phyloP scores from a whole-genome alignment of 2,113 vertebrate species.

The Xiphophorus maculatus region DNA sequence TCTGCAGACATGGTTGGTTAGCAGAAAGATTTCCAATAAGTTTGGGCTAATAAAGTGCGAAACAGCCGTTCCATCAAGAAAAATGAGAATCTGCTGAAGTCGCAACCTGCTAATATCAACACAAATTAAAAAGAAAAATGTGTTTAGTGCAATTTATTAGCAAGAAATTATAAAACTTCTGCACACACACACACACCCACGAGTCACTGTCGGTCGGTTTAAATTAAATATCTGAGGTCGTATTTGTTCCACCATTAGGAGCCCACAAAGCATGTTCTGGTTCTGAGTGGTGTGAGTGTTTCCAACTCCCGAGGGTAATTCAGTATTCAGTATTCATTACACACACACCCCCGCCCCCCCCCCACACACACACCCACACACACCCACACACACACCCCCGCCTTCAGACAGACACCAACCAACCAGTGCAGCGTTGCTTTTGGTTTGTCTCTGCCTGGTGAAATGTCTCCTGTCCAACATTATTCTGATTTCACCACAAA shows the following conservation, averaged over 20 bases:
- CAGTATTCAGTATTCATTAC: no score
- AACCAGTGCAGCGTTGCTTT: neutral
- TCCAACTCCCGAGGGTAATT: slow-evolving; percentile 50
- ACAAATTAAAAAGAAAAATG: no score
- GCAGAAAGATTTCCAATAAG: neutral
- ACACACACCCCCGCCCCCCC: no score
- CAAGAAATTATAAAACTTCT: slow-evolving; percentile 4
- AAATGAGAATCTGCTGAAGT: no score
- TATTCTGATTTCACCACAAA: neutral
- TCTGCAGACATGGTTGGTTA: neutral
- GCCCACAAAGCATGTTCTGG: slow-evolving; percentile 29
- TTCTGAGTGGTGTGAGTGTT: slow-evolving; percentile 17
- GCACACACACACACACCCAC: no score
- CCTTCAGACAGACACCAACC: neutral
- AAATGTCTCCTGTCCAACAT: slow-evolving; percentile 35
- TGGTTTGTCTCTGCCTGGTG: slow-evolving; percentile 29
- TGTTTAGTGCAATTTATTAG: no score
- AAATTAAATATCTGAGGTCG: slow-evolving; percentile 2
- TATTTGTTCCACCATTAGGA: slow-evolving; percentile 12
- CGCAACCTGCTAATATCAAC: no score
- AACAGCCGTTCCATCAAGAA: slow-evolving; percentile 10
- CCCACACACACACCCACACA: neutral
- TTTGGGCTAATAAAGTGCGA: slow-evolving; percentile 18
- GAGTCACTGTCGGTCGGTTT: neutral
- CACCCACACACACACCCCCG: no score